Percentiles rank a stretch among this genome's conserved stretches.
These are phyloP conservation scores for Nyctibius grandis DNA, from an alignment of 2,797 vertebrate species.

Conservation along the genomic window DNA sequence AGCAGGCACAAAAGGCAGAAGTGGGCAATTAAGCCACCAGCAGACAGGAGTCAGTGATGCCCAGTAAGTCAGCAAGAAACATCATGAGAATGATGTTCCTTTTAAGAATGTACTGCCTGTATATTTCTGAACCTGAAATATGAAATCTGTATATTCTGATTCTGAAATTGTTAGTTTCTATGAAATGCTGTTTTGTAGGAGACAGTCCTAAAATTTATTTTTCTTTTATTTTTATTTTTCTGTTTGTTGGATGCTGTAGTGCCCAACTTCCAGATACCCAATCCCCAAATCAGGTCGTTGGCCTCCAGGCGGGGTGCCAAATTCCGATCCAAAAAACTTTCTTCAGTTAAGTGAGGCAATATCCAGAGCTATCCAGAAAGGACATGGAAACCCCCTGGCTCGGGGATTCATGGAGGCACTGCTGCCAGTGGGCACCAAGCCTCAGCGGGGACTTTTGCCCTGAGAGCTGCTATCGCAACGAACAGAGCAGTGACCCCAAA, in stretches of 20 bases:
- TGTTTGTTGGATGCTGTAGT: neutral
- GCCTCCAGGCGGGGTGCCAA: neutral
- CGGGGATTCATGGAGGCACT: neutral
- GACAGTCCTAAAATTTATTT: neutral
- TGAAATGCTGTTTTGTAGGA: neutral
- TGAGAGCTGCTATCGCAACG: neutral
- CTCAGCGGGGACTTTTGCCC: neutral
- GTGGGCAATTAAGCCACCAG: neutral
- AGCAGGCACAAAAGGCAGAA: neutral
- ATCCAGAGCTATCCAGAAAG: neutral
- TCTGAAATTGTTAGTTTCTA: neutral
- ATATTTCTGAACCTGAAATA: neutral
- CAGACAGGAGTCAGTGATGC: neutral
- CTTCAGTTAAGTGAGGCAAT: neutral
- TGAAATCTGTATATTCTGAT: neutral
- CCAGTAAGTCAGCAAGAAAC: neutral
- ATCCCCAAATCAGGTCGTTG: rapidly evolving
- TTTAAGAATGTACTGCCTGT: neutral
- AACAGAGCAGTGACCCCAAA: neutral
- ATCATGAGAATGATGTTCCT: neutral
- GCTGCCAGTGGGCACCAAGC: neutral
- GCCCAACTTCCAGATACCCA: rapidly evolving
- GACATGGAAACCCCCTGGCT: neutral
- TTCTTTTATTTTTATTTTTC: neutral
- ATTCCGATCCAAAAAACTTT: neutral